phyloP scores from a whole-genome alignment of 2,888 invertebrate species.

The Blastobasis lacticolella region DNA sequence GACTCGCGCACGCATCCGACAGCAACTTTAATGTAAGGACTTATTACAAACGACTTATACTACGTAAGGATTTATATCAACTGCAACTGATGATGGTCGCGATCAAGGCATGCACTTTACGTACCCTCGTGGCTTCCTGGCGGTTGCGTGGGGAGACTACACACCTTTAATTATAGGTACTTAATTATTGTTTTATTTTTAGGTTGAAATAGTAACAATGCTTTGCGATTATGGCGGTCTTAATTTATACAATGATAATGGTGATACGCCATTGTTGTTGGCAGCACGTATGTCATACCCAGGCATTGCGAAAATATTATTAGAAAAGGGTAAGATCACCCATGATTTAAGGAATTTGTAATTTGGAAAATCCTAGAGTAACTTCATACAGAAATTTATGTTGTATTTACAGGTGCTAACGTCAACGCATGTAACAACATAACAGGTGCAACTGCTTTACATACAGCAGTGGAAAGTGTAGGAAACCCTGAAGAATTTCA shows the following conservation, averaged over 20 bases:
- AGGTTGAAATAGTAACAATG: constrained; percentile 71
- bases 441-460: constrained; percentile 74
- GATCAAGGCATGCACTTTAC: too few species aligned
- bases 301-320: constrained; percentile 64
- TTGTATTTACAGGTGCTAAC: constrained; percentile 64
- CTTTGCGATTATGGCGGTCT: constrained; percentile 72
- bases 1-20: too few species aligned
- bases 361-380: too few species aligned
- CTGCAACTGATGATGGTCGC: too few species aligned
- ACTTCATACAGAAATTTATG: background rate
- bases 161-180: background rate
- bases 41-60: too few species aligned
- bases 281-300: constrained; percentile 68
- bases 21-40: too few species aligned
- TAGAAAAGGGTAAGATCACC: constrained; percentile 64
- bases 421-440: constrained; percentile 67
- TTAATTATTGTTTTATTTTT: constrained; percentile 14
- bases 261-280: constrained; percentile 80
- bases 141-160: background rate
- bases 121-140: too few species aligned
- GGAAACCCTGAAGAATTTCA: constrained; percentile 65
- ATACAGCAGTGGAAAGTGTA: constrained; percentile 75
- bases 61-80: too few species aligned
- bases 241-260: constrained; percentile 77
- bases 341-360: too few species aligned